Evolutionary conservation across 2,888 invertebrate species (phyloP).

Genomic region (Heliothis peltigera): DNA sequence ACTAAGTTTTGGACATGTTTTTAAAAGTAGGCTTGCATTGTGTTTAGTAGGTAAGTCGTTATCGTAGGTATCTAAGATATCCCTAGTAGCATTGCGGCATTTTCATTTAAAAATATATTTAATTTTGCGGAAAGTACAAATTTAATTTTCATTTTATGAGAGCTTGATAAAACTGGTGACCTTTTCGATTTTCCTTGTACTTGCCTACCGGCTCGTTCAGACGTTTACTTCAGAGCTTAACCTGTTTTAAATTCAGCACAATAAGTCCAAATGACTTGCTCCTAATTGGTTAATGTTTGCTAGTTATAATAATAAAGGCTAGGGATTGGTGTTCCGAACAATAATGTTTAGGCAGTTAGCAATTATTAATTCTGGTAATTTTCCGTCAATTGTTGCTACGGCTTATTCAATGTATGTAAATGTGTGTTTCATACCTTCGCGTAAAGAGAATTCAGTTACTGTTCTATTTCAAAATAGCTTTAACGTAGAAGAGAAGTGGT

Average conservation of each 20-base stretch:
- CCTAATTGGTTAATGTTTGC: slow-evolving; percentile 3
- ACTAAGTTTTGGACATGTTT: slow-evolving; percentile 30
- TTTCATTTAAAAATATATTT: not conserved
- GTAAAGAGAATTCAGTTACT: no score
- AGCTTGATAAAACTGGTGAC: not conserved
- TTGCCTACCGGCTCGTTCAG: not conserved
- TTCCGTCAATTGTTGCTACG: not conserved
- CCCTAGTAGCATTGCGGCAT: no score
- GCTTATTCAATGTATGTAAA: no score
- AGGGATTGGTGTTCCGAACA: not conserved
- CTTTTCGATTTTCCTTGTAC: not conserved
- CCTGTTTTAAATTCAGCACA: slow-evolving; percentile 4
- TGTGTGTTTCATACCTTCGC: no score
- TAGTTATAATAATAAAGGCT: not conserved
- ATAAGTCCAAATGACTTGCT: slow-evolving; percentile 2
- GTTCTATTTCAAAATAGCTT: no score
- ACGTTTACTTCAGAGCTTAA: not conserved
- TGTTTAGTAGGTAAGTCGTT: not conserved
- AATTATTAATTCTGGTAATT: not conserved
- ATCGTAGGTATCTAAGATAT: not conserved
- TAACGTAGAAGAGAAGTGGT: no score
- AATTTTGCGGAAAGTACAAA: not conserved
- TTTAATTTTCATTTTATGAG: not conserved
- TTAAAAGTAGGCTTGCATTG: slow-evolving; percentile 14
- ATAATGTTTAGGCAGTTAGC: not conserved